Percentiles rank a stretch among this genome's conserved stretches.
phyloP scores from a whole-genome alignment of 2,888 invertebrate species.

The Drosophila tanythrix region DNA sequence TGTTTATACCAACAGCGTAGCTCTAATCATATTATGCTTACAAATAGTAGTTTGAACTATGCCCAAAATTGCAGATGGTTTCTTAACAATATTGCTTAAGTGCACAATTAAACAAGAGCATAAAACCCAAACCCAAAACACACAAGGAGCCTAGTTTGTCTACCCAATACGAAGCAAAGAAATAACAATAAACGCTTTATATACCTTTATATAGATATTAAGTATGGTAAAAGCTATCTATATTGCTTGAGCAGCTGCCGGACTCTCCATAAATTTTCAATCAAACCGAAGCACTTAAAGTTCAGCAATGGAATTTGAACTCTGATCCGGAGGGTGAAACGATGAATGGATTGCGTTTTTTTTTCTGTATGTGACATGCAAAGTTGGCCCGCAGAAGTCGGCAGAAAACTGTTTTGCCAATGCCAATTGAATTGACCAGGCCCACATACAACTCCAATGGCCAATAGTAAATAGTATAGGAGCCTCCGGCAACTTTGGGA shows the following conservation, averaged over 20 bases:
- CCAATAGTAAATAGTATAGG: conserved; percentile 18
- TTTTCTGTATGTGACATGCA: conserved; percentile 19
- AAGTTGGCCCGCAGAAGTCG: conserved; percentile 39
- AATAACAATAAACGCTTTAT: not conserved
- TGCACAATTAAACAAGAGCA: not conserved
- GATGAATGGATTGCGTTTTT: not conserved
- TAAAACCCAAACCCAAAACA: not conserved
- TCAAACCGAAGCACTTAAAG: conserved; percentile 51
- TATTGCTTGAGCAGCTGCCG: conserved; percentile 10
- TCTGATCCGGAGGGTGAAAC: conserved; percentile 2
- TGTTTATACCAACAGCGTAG: conserved; percentile 2
- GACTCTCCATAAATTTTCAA: conserved; percentile 42
- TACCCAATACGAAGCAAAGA: not conserved
- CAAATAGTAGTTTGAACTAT: conserved; percentile 1
- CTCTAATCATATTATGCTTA: conserved; percentile 14
- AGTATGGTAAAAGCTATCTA: conserved; percentile 3
- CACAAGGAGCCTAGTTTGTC: not conserved
- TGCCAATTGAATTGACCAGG: conserved; percentile 56
- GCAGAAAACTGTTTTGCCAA: conserved; percentile 37
- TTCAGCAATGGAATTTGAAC: conserved; percentile 41
- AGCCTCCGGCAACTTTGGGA: conserved; percentile 32
- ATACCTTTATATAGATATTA: not conserved
- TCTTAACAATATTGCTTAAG: not conserved
- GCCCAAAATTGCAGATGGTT: not conserved
- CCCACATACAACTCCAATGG: conserved; percentile 21